Evolutionary conservation across 2,888 invertebrate species (phyloP).

Genomic region (Luperina testacea): DNA sequence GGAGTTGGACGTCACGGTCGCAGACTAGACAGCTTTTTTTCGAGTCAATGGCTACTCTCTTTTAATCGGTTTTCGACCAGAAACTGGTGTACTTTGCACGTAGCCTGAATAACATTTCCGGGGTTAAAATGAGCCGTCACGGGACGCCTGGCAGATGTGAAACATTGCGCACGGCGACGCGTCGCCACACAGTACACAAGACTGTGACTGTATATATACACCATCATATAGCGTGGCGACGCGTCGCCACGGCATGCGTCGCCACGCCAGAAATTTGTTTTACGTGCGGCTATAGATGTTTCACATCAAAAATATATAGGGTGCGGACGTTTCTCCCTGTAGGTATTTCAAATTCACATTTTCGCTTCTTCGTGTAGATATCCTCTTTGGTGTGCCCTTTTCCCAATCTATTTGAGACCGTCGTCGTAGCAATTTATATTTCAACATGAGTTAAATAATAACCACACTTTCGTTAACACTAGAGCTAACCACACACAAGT

Average conservation of each 20-base stretch:
- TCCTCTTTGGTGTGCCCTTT: not conserved
- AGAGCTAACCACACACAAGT: constrained; percentile 2
- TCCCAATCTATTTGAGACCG: not conserved
- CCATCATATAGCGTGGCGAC: no score
- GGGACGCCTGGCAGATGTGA: no score
- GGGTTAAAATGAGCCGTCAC: no score
- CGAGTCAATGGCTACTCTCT: not conserved
- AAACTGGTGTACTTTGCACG: not conserved
- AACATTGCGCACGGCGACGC: no score
- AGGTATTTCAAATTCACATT: not conserved
- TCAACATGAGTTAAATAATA: not conserved
- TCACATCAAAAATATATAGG: not conserved
- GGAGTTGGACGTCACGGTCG: not conserved
- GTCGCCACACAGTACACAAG: no score
- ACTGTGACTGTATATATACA: no score
- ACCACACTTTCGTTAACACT: not conserved
- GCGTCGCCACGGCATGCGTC: no score
- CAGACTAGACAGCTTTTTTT: not conserved
- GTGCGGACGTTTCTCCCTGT: no score
- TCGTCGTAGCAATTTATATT: not conserved
- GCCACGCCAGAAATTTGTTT: no score
- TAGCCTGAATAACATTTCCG: not conserved
- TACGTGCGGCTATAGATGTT: no score
- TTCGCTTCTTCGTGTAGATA: not conserved
- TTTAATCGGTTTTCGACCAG: not conserved